Evolutionary conservation across 2,113 vertebrate species (phyloP), one percentile per base, ranked within the genome.

Genomic region (Anarrhichthys ocellatus): DNA sequence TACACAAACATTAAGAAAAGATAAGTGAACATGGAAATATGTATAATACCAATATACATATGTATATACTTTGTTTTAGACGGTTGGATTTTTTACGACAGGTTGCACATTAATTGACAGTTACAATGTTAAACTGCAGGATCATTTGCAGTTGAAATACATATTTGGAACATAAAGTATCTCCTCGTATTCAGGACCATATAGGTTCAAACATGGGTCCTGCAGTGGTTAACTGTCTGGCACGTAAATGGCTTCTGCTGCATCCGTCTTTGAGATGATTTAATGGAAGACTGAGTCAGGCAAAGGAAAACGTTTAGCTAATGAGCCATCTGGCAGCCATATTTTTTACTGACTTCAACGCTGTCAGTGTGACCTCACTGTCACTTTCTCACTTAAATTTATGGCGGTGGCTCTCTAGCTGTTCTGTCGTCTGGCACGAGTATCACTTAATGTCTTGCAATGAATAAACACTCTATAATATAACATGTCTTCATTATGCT

Each of bases 271-370:
- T 15, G 18, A 54, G 32, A 34, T 80, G 84, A 88, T 87, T 86
- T 79, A 88, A 76, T 44, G 34, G 59, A 68, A 29, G 36, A 62
- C n/a, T 56, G 73, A 81, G 40, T 50, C 68, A 40, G 44, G 65
- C 46, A 46, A 71, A 73, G 66, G 34, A 44, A 76, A 74, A 77
- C 61, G 17, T 82, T 86, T 80, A 24, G 56, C 72, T 87, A 82
- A 80, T 74, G 78, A 84, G 78, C 24, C 78, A 70, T 66, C 42
- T 82, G 68, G 76, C 59, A 48, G 73, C 54, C 20, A 20, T 69
- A 62, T 69, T 20, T 65, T 76, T 73, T 17, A 72, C 22, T 40
- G 27, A 71, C 77, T 40, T 42, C 17, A 76, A 22, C 76, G 59
- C n/a, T 46, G 68, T 77, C 24, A 65, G 36, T 78, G 58, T 66